Percentiles rank a stretch among this genome's conserved stretches.
Evolutionary conservation across 2,113 vertebrate species (phyloP).

Genomic region (Albula goreensis): DNA sequence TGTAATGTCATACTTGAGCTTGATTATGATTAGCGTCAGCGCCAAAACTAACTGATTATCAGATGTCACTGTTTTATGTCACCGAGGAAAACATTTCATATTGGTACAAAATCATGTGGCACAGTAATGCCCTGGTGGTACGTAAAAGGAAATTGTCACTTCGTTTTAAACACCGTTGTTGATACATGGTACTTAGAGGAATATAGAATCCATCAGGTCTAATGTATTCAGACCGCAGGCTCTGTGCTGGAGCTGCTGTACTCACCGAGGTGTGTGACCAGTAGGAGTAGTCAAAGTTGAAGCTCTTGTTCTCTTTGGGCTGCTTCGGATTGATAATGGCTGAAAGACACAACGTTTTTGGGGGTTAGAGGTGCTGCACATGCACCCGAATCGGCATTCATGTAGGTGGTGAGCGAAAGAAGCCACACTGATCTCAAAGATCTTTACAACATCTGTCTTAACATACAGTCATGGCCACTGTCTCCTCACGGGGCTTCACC

Average conservation of each 20-base stretch:
- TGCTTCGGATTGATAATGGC: slow-evolving; percentile 96
- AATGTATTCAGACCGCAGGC: not conserved
- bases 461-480: not conserved
- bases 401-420: not conserved
- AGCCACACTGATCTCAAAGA: not conserved
- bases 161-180: no score
- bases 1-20: no score
- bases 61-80: no score
- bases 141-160: no score
- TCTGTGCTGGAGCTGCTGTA: not conserved
- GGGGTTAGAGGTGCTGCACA: not conserved
- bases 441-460: not conserved
- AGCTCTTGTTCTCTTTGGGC: slow-evolving; percentile 98
- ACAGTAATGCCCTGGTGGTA: no score
- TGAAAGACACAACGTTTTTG: slow-evolving; percentile 54
- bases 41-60: no score
- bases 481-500: not conserved
- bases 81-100: no score
- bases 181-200: not conserved
- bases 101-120: no score
- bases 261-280: slow-evolving; percentile 98
- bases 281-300: slow-evolving; percentile 98
- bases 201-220: not conserved
- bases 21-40: no score
- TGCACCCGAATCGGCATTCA: not conserved